phyloP scores from a whole-genome alignment of 2,888 invertebrate species.

The Spisula solida region DNA sequence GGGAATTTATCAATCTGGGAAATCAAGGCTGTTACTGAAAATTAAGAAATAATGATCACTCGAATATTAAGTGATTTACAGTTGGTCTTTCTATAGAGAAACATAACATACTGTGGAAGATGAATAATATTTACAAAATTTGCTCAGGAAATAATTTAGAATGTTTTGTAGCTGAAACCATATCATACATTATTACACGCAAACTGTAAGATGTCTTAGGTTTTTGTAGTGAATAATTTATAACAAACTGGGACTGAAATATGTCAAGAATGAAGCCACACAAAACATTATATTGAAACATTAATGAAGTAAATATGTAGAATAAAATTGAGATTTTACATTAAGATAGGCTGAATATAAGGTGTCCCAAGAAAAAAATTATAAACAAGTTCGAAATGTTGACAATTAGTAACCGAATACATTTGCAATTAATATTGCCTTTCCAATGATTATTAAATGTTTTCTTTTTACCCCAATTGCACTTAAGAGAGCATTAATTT shows the following conservation, averaged over 20 bases:
- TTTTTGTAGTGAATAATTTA: slow-evolving; percentile 24
- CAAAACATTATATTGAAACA: not conserved
- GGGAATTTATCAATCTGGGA: too few relatives aligned
- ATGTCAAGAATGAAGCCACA: not conserved
- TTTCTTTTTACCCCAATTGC: too few relatives aligned
- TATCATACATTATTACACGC: not conserved
- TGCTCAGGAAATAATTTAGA: not conserved
- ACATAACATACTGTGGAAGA: not conserved
- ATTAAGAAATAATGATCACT: too few relatives aligned
- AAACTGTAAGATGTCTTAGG: not conserved
- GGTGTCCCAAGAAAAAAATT: not conserved
- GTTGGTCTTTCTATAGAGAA: not conserved
- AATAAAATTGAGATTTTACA: not conserved
- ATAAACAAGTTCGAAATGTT: too few relatives aligned
- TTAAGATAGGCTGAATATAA: not conserved
- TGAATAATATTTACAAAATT: not conserved
- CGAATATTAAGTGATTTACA: not conserved
- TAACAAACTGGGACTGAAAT: not conserved
- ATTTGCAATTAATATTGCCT: not conserved
- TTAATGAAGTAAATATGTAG: not conserved
- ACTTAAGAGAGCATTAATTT: too few relatives aligned
- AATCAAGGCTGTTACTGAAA: too few relatives aligned
- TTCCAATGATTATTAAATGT: too few relatives aligned
- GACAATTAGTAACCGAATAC: too few relatives aligned
- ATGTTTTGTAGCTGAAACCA: not conserved